Evolutionary conservation across 2,888 invertebrate species (phyloP).

Genomic region (Eristalis tenax): DNA sequence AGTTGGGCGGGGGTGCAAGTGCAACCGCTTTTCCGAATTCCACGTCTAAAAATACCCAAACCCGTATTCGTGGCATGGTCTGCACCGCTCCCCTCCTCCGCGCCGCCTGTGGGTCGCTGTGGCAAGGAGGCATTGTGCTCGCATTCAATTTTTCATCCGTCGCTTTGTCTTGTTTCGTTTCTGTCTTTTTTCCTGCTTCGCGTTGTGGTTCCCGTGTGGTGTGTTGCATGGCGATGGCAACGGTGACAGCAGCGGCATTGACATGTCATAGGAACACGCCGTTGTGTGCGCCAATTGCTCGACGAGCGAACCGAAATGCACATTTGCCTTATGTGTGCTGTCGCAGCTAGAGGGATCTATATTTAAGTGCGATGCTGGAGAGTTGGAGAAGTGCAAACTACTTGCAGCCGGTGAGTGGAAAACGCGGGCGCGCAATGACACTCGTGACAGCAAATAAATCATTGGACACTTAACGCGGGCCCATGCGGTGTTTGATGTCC

Average conservation of each 20-base stretch:
- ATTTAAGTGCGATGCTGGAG: conserved; percentile 14
- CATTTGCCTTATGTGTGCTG: conserved; percentile 41
- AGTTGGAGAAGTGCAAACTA: conserved; percentile 1
- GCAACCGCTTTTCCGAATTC: conserved; percentile 59
- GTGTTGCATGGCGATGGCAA: conserved; percentile 3
- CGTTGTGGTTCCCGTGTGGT: neutral
- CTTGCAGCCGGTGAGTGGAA: conserved; percentile 13
- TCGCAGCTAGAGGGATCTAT: conserved; percentile 15
- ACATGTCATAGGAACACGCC: conserved; percentile 62
- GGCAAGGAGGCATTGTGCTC: neutral
- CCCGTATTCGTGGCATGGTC: neutral
- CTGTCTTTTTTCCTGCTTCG: neutral
- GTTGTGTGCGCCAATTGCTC: conserved; percentile 60
- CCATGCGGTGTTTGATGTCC: conserved; percentile 9
- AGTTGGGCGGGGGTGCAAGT: conserved; percentile 1
- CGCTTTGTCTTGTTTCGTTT: conserved; percentile 2
- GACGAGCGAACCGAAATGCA: conserved; percentile 43
- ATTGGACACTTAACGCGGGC: conserved; percentile 2
- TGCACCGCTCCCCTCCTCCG: neutral
- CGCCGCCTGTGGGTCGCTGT: neutral
- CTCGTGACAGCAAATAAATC: conserved; percentile 26
- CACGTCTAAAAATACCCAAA: conserved; percentile 58
- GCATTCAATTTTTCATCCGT: neutral
- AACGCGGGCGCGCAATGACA: neutral
- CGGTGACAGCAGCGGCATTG: conserved; percentile 46